Base-by-base conservation (phyloP, 2,888 invertebrate genomes). In the Cacoxenus indagator region DNA sequence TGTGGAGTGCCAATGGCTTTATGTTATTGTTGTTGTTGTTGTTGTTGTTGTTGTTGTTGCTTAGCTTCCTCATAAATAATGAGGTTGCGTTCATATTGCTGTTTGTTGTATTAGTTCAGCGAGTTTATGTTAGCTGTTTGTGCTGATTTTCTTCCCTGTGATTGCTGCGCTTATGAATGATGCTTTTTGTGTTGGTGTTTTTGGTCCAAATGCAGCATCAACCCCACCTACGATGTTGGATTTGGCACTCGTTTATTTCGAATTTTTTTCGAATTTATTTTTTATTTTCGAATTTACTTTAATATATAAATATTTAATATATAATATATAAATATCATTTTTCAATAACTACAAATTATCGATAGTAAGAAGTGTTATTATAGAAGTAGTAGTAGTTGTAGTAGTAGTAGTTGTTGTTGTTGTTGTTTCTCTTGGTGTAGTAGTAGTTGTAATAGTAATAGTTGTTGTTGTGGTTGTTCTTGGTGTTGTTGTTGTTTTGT, bases 341-440 rank as follows among this genome's bases (percentile, higher is more conserved):
- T 68, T 67, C 45, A 65, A 27, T 26, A 70, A 78, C 61, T 71
- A 76, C 71, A 67, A 51, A 22, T 51, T 5, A 51, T 51, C 8
- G 22, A 51, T 51, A 37, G 37, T 37, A 37, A 37, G 14, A 14
- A 37, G 14, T 11, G 8, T 1, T 37, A 11, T 51, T 19, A 51
- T 22, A n/a, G n/a, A n/a, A n/a, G n/a, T n/a, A n/a, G n/a, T n/a
- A n/a, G n/a, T n/a, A n/a, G n/a, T n/a, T n/a, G n/a, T n/a, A n/a
- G n/a, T n/a, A n/a, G n/a, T n/a, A n/a, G n/a, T n/a, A n/a, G n/a
- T n/a, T n/a, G n/a, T n/a, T n/a, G n/a, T n/a, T n/a, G n/a, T n/a
- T n/a, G n/a, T n/a, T n/a, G n/a, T n/a, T n/a, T n/a, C n/a, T n/a
- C n/a, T n/a, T n/a, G n/a, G n/a, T n/a, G n/a, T n/a, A n/a, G n/a